phyloP scores from a whole-genome alignment of 2,888 invertebrate genomes.

The Tipula helvola region DNA sequence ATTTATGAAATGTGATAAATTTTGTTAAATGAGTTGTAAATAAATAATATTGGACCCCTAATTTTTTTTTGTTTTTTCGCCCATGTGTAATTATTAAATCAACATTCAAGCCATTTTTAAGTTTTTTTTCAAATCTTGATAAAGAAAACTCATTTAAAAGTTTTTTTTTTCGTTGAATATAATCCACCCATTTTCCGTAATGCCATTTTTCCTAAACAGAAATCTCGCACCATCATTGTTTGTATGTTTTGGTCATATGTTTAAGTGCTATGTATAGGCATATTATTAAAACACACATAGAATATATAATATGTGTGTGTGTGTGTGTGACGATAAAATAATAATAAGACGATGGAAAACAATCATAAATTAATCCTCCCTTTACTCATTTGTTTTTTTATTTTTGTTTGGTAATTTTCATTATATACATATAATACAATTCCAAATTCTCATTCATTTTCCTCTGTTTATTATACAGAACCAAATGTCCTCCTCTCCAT shows the following conservation, averaged over 20 bases:
- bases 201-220: neutral
- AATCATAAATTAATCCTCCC: neutral
- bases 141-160: neutral
- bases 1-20: neutral
- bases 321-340: neutral
- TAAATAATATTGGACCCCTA: neutral
- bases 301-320: neutral
- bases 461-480: neutral
- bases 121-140: neutral
- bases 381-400: neutral
- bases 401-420: neutral
- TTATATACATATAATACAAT: neutral
- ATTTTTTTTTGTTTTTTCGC: neutral
- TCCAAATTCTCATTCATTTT: neutral
- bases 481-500: neutral
- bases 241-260: neutral
- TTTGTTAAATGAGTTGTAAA: neutral
- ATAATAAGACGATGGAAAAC: neutral
- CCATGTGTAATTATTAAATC: neutral
- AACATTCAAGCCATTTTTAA: neutral
- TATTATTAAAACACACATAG: neutral
- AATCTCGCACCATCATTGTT: neutral
- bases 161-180: neutral
- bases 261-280: neutral
- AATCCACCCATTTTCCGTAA: neutral